phyloP scores from a whole-genome alignment of 2,888 invertebrate genomes.

The Ophioninae sp. region DNA sequence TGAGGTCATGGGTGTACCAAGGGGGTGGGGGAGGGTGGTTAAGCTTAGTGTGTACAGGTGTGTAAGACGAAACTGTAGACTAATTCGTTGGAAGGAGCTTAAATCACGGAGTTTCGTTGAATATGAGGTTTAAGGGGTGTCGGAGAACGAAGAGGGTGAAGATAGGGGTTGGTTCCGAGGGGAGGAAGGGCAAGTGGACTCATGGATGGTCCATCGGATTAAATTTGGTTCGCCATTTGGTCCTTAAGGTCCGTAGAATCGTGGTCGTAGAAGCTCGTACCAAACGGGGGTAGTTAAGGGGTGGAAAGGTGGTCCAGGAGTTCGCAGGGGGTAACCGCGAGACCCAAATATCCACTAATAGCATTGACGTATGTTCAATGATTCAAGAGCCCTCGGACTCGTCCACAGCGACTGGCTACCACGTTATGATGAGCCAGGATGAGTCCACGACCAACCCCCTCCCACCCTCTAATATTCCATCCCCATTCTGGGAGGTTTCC shows the following conservation, averaged over 20 bases:
- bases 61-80: slow-evolving; percentile 59
- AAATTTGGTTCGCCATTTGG: slow-evolving; percentile 44
- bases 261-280: neutral
- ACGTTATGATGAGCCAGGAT: slow-evolving; percentile 52
- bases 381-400: slow-evolving; percentile 25
- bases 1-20: no score
- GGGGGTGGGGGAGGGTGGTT: no score
- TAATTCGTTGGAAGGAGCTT: slow-evolving; percentile 70
- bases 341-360: slow-evolving; percentile 35
- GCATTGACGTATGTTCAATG: slow-evolving; percentile 12
- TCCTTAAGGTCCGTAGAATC: neutral
- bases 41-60: neutral
- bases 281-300: neutral
- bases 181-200: neutral
- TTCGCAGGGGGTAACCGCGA: neutral
- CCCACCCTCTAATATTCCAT: neutral
- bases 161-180: neutral
- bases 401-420: slow-evolving; percentile 18
- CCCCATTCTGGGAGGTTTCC: neutral
- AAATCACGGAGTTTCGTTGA: neutral
- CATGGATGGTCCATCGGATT: slow-evolving; percentile 34
- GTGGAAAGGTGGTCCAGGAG: neutral
- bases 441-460: slow-evolving; percentile 20
- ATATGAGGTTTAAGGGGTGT: neutral
- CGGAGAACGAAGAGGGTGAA: neutral